These are phyloP conservation scores for Drosophila bunnanda DNA, from an alignment of 2,888 invertebrate genomes.

Conservation along the genomic window DNA sequence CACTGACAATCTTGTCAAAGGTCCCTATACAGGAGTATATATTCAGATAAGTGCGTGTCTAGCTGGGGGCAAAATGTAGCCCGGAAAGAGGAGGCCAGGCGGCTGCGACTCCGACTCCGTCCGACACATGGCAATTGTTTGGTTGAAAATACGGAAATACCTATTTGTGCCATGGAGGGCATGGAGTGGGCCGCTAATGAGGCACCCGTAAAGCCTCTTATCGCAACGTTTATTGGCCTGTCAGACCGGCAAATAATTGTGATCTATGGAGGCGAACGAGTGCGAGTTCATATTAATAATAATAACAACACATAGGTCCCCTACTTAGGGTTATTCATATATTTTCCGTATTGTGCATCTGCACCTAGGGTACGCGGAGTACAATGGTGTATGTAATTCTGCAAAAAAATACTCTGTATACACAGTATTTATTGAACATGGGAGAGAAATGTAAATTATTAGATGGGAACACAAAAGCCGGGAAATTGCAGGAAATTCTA, in stretches of 20 bases:
- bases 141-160: conserved; percentile 16
- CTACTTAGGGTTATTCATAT: conserved; percentile 15
- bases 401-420: neutral
- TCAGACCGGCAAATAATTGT: conserved; percentile 39
- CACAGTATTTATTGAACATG: neutral
- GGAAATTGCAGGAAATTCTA: neutral
- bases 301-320: conserved; percentile 16
- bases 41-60: conserved; percentile 11
- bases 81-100: neutral
- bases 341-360: neutral
- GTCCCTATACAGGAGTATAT: neutral
- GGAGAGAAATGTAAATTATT: too few relatives aligned
- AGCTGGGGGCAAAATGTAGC: neutral
- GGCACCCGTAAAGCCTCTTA: conserved; percentile 59
- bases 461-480: too few relatives aligned
- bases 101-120: too few relatives aligned
- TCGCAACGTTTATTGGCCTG: conserved; percentile 60
- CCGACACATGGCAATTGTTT: conserved; percentile 36
- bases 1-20: conserved; percentile 18
- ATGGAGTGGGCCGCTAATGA: conserved; percentile 55
- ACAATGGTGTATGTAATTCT: neutral
- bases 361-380: neutral
- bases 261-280: conserved; percentile 39
- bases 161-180: conserved; percentile 3
- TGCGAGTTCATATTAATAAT: conserved; percentile 63